Evolutionary conservation across 2,888 invertebrate species (phyloP).

Genomic region (Drosophila stalkeri): DNA sequence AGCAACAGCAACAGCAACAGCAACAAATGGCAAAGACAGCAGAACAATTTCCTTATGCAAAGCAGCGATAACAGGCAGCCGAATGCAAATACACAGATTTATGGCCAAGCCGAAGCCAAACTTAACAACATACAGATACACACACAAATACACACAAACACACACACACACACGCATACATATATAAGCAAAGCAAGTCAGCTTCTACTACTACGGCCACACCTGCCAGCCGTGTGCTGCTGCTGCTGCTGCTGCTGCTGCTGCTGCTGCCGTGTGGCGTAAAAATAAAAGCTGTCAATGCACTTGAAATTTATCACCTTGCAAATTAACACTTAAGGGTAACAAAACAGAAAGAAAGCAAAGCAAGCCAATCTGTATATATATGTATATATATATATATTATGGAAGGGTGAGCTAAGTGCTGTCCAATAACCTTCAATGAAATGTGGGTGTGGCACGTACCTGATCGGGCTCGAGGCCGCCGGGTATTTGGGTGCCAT

Average conservation of each 20-base stretch:
- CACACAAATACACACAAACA: neutral
- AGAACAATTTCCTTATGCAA: slow-evolving; percentile 80
- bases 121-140: slow-evolving; percentile 33
- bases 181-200: too few relatives aligned
- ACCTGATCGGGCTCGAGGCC: slow-evolving; percentile 93
- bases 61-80: slow-evolving; percentile 74
- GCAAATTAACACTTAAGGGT: slow-evolving; percentile 77
- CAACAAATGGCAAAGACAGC: slow-evolving; percentile 68
- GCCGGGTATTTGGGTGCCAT: slow-evolving; percentile 95
- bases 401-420: slow-evolving; percentile 17
- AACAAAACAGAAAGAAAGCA: slow-evolving; percentile 25
- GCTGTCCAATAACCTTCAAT: slow-evolving; percentile 13
- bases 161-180: too few relatives aligned
- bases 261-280: slow-evolving; percentile 57
- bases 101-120: slow-evolving; percentile 49
- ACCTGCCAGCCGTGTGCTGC: slow-evolving; percentile 23
- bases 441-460: slow-evolving; percentile 40
- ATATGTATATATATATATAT: neutral
- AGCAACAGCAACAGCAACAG: slow-evolving; percentile 41
- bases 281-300: slow-evolving; percentile 79
- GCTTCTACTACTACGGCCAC: neutral
- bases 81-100: slow-evolving; percentile 80
- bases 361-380: neutral
- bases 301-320: slow-evolving; percentile 76
- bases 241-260: slow-evolving; percentile 42